Conservation (phyloP, 2,797 vertebrate genomes). For the Pterois miles region DNA sequence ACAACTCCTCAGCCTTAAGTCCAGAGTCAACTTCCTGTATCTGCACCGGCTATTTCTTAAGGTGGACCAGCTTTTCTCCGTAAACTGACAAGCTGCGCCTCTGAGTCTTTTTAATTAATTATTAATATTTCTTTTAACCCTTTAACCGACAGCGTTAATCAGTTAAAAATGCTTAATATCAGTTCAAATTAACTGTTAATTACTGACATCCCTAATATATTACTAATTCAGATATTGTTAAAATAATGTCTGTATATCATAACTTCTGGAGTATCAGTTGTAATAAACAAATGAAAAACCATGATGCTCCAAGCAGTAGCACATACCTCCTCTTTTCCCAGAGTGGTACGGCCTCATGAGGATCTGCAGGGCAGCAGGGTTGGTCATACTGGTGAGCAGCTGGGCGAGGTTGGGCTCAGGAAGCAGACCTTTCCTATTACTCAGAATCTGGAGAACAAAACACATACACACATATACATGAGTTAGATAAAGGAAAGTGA, state of each 20-base stretch:
- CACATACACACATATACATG: background rate
- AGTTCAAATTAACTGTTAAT: too few species aligned
- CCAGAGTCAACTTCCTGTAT: too few species aligned
- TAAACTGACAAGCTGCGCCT: too few species aligned
- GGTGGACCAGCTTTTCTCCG: too few species aligned
- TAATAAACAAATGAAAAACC: background rate
- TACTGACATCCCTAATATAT: too few species aligned
- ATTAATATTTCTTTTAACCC: too few species aligned
- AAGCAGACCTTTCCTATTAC: slow-evolving; percentile 92
- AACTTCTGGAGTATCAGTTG: background rate
- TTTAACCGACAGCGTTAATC: too few species aligned
- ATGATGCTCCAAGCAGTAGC: background rate
- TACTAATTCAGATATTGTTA: background rate
- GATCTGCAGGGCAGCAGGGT: slow-evolving; percentile 94
- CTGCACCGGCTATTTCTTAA: too few species aligned
- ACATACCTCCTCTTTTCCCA: slow-evolving; percentile 88
- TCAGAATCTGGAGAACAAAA: slow-evolving; percentile 86
- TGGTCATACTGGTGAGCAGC: slow-evolving; percentile 94
- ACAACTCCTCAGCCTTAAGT: too few species aligned
- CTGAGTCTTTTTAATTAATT: too few species aligned
- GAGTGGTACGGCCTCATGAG: slow-evolving; percentile 91
- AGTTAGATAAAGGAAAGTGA: slow-evolving; percentile 30
- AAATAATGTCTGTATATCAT: background rate
- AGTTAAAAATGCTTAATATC: too few species aligned
- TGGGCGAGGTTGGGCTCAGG: slow-evolving; percentile 94